Base-by-base conservation (phyloP, 2,888 invertebrate genomes). In the Spodoptera littoralis region DNA sequence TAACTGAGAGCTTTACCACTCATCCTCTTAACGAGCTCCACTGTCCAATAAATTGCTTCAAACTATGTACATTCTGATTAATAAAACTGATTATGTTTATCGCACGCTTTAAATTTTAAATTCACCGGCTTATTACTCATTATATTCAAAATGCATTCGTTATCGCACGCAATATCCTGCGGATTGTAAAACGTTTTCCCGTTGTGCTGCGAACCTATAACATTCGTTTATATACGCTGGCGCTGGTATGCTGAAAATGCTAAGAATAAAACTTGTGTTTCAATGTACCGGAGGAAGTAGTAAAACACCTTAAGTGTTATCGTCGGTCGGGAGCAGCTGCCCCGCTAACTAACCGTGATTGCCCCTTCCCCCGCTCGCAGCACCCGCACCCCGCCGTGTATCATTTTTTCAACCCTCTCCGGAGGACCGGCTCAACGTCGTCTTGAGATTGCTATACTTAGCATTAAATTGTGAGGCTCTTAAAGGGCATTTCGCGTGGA, bases 391-490 rank as follows among this genome's bases (percentile, higher is more conserved):
- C 69, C 61, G 65, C 75, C 85, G 88, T 92, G 89, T 91, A 92
- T 92, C 90, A 92, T 92, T 91, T 93, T 92, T 92, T 91, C 86
- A 91, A 92, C 88, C 90, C 90, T 87, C 91, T 89, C 88, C 77
- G 73, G 79, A 88, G 79, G 80, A 85, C 86, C 83, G 84, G 85
- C 87, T 89, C 85, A 78, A 74, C 81, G 88, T 88, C 88, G 86
- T 87, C 89, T 90, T 88, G 85, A 92, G 91, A 94, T 92, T 90
- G 92, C 91, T 88, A 90, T 91, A 91, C 93, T 93, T 92, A 93
- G 88, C 90, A 92, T 93, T 92, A 94, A 93, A 93, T 93, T 91
- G 91, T 90, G 86, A 86, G 88, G 88, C 87, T 88, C 88, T 92
- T 92, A 90, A 92, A 89, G 88, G 90, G 88, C 84, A 88, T 92